Base-by-base conservation (phyloP, 1,140 invertebrate species). In the Ips nitidus region DNA sequence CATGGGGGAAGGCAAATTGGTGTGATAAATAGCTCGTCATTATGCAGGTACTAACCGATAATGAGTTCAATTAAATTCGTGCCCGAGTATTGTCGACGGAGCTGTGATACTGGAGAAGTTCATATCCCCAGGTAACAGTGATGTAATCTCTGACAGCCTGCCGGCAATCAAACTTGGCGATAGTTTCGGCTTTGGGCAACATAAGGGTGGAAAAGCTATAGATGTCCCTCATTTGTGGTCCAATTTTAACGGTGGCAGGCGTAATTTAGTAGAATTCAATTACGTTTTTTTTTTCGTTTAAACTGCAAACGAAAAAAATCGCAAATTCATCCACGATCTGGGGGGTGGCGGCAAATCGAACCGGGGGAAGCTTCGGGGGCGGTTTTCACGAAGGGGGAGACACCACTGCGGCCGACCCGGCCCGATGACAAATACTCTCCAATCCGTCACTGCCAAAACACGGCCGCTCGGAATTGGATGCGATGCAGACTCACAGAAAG, bases 401-500 rank as follows among this genome's bases (percentile, higher is more conserved):
- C 75, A 76, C 76, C 73, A 73, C 50, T 78, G 78, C 73, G 78
- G 77, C 78, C 76, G 79, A 78, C 75, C 74, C 78, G 75, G 77
- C 76, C 74, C 75, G 77, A 81, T 81, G 79, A 81, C 79, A 80
- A 81, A 81, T 81, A 75, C 72, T 73, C 74, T 78, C 79, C 79
- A 78, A 81, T 81, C 79, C 78, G 79, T 81, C 79, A 81, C 77
- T 81, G 79, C 76, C 79, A 79, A 65, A 72, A 75, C 70, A 73
- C 76, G 79, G 78, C 79, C 79, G 79, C 77, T 79, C 71, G 78
- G 79, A 81, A 81, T 81, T 81, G 79, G 79, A 81, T 81, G 79
- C 79, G 77, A 78, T 78, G 78, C 78, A 79, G 79, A 76, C 78
- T 80, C 79, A 79, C 78, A 78, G 78, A 80, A 80, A 80, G 79